These are phyloP conservation scores for Drosophila kuntzei DNA, from an alignment of 2,888 invertebrate species.

Conservation along the genomic window DNA sequence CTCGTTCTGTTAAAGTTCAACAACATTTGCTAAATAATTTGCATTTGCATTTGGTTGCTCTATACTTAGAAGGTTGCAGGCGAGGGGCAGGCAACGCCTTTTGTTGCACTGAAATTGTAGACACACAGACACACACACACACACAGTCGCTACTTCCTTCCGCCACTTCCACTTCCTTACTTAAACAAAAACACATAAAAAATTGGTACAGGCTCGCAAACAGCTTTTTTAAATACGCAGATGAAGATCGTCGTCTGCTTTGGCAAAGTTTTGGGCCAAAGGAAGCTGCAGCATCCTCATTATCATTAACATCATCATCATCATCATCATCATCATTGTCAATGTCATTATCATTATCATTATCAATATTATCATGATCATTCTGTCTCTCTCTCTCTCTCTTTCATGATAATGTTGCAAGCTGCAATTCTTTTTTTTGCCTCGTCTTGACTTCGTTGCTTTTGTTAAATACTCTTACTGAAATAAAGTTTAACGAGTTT, in stretches of 20 bases:
- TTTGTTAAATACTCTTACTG: conserved; percentile 37
- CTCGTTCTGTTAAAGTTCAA: conserved; percentile 57
- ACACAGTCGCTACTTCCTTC: conserved; percentile 70
- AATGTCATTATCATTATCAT: not conserved
- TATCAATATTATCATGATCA: not conserved
- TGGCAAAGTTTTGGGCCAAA: conserved; percentile 19
- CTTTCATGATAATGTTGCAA: conserved; percentile 72
- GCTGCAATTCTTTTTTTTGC: conserved; percentile 64
- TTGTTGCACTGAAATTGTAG: conserved; percentile 42
- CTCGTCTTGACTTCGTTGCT: conserved; percentile 15
- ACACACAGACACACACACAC: not conserved
- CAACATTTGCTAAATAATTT: conserved; percentile 64
- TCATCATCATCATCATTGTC: not conserved
- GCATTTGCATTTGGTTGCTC: conserved; percentile 37
- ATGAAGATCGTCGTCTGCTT: conserved; percentile 20
- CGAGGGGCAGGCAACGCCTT: conserved; percentile 8
- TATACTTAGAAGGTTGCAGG: not conserved
- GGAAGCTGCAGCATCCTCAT: conserved; percentile 26
- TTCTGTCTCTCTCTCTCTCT: not conserved
- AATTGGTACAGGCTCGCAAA: conserved; percentile 11
- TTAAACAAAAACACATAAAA: conserved; percentile 22
- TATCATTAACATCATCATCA: not conserved
- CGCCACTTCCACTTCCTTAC: conserved; percentile 58
- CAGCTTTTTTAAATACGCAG: conserved; percentile 8
- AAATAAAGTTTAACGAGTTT: not conserved